These are phyloP conservation scores for Phainopepla nitens DNA, from an alignment of 2,113 vertebrate genomes.

Conservation along the genomic window DNA sequence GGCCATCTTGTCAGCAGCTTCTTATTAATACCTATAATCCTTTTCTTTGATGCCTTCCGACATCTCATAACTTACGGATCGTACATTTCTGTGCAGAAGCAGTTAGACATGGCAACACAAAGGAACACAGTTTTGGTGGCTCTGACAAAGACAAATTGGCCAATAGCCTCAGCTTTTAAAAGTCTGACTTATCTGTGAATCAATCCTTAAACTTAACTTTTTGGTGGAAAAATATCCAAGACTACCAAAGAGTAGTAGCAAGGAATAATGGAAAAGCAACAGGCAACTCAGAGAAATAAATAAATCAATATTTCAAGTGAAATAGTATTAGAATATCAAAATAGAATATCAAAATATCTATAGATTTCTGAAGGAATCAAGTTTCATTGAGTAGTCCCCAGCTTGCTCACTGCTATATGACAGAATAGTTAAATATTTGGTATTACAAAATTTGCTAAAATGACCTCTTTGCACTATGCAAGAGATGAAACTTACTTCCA, in stretches of 20 bases:
- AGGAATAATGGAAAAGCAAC: not conserved
- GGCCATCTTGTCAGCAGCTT: not conserved
- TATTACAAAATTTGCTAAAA: not conserved
- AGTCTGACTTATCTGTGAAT: not conserved
- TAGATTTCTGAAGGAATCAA: not conserved
- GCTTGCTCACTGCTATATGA: not conserved
- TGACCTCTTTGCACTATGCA: not conserved
- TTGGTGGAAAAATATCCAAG: not conserved
- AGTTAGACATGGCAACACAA: not conserved
- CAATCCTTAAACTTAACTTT: not conserved
- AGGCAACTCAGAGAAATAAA: not conserved
- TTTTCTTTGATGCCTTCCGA: not conserved
- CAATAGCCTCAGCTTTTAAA: not conserved
- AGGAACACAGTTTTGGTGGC: not conserved
- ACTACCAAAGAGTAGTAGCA: not conserved
- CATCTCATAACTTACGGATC: not conserved
- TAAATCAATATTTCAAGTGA: not conserved
- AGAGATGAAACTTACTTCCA: not conserved
- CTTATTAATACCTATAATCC: conserved; percentile 1
- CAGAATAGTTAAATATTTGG: not conserved
- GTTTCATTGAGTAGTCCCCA: not conserved
- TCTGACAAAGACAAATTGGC: not conserved
- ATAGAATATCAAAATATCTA: not conserved
- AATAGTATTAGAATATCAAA: not conserved
- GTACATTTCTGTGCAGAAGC: not conserved